Base-by-base conservation (phyloP, 2,113 vertebrate genomes). In the Irena cyanogastra region DNA sequence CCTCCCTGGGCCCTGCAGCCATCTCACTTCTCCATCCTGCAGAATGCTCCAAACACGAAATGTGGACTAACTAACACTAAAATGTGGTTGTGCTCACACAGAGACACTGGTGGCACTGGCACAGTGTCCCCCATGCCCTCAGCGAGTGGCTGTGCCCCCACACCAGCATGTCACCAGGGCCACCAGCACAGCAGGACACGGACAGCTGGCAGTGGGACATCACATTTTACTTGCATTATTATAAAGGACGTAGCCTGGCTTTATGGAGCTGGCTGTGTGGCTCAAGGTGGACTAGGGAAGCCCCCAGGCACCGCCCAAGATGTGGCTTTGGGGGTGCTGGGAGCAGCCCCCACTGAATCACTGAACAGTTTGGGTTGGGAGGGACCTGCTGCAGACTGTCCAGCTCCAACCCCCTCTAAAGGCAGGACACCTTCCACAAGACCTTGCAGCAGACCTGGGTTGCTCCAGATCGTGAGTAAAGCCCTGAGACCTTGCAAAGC, bases 181-280 rank as follows among this genome's bases (percentile, higher is more conserved):
- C 89, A 50, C 4, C 15, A 11, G 10, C 30, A 31, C 45, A 45
- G 72, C 63, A 41, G 63, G 85, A 90, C 83, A 69, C 41, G 11
- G 6, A 60, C 69, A 41, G 35, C 37, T 54, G 88, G 85, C 79
- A 89, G 79, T 21, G 15, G 1, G 42, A 45, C 88, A 74, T 47
- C 52, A 91, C 66, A 63, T 94, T 97, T 95, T 85, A 94, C 89
- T 39, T 91, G 74, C 59, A 13, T 68, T 79, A 83, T 56, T 87
- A 15, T 35, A 87, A 93, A 84, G 89, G 80, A 85, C 86, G 53
- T 6, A 85, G 82, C 50, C 79, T 31, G 93, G 65, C 69, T 60
- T 94, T 90, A 65, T 42, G 93, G 88, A 85, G 93, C 42, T 35
- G 84, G 33, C 50, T 94, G 91, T 39, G 66, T 42, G 93, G 93